These are phyloP conservation scores for Harpalus rubripes DNA, from an alignment of 2,888 invertebrate genomes.

Conservation along the genomic window DNA sequence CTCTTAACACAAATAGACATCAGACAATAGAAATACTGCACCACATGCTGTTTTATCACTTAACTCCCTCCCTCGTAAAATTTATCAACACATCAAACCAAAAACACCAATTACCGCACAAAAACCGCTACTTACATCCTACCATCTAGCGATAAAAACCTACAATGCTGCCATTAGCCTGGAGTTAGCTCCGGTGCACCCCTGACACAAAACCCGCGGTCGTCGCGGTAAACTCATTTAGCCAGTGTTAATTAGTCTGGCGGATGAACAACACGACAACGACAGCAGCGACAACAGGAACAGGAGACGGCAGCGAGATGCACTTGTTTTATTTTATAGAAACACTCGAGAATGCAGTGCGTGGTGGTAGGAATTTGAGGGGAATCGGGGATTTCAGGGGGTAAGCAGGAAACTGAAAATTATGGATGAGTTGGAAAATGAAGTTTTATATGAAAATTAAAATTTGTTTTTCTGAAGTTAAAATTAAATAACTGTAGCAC, in stretches of 20 bases:
- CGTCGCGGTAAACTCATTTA: slow-evolving; percentile 45
- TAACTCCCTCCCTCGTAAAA: not conserved
- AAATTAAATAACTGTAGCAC: too few relatives aligned
- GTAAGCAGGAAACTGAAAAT: too few relatives aligned
- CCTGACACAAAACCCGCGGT: slow-evolving; percentile 30
- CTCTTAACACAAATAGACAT: not conserved
- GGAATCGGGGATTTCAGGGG: not conserved
- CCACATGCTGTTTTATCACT: not conserved
- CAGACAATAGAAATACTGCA: not conserved
- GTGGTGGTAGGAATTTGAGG: not conserved
- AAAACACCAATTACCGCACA: slow-evolving; percentile 19
- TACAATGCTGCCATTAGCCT: slow-evolving; percentile 2
- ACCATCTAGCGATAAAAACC: slow-evolving; percentile 23
- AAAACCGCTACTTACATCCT: slow-evolving; percentile 15
- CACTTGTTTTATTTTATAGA: not conserved
- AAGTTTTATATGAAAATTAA: too few relatives aligned
- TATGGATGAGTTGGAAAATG: too few relatives aligned
- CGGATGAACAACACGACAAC: slow-evolving; percentile 23
- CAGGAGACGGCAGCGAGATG: not conserved
- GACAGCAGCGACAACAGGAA: slow-evolving; percentile 10
- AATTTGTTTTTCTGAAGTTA: too few relatives aligned
- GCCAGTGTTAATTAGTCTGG: slow-evolving; percentile 42
- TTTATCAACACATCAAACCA: not conserved
- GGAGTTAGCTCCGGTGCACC: slow-evolving; percentile 6
- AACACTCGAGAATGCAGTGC: not conserved